phyloP scores from a whole-genome alignment of 2,113 vertebrate species.

The Nothocercus nigrocapillus region DNA sequence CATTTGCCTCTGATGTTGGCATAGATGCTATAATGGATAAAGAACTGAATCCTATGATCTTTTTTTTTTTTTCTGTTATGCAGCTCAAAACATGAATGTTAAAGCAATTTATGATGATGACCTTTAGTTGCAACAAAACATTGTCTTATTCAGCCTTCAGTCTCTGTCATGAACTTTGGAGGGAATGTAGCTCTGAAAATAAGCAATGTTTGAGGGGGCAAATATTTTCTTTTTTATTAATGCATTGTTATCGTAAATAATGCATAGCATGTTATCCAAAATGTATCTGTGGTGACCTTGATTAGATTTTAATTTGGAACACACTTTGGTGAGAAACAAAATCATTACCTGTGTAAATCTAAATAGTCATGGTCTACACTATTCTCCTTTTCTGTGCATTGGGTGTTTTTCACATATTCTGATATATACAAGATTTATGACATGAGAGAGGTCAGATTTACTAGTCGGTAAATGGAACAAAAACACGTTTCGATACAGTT shows the following conservation, averaged over 20 bases:
- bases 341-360: not conserved
- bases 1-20: not conserved
- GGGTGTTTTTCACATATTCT: accelerated
- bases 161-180: not conserved
- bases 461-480: not conserved
- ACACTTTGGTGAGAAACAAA: not conserved
- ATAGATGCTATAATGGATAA: not conserved
- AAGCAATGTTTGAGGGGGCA: not conserved
- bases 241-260: not conserved
- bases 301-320: not conserved
- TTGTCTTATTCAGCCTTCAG: not conserved
- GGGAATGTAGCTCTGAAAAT: not conserved
- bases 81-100: not conserved
- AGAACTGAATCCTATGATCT: not conserved
- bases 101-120: not conserved
- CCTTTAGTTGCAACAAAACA: not conserved
- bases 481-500: not conserved
- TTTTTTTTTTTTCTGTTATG: not conserved
- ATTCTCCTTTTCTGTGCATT: not conserved
- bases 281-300: not conserved
- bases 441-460: not conserved
- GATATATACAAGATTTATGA: not conserved
- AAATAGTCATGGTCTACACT: not conserved
- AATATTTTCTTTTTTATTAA: not conserved
- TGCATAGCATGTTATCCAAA: not conserved